Conservation (phyloP, 1,140 invertebrate genomes). For the Eriocheir sinensis region DNA sequence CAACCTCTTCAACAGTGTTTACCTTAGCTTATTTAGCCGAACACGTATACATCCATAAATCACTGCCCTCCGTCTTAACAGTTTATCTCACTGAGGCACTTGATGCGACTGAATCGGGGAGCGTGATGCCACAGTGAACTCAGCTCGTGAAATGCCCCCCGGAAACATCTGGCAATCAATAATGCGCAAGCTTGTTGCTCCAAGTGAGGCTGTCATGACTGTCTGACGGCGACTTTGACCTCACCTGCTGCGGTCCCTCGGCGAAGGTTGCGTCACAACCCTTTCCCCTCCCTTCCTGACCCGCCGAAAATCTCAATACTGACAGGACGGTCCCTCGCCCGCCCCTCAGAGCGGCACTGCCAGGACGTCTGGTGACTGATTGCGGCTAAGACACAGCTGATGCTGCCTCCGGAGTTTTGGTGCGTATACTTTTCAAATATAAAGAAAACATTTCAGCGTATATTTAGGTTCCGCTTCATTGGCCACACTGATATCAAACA, state of each 20-base stretch:
- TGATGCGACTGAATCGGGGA: no score
- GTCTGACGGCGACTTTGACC: conserved; percentile 9
- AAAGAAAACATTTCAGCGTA: no score
- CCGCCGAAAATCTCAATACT: no score
- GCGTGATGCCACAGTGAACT: no score
- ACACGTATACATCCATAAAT: neutral
- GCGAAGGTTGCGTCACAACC: neutral
- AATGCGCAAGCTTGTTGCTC: conserved; percentile 13
- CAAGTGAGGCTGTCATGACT: conserved; percentile 4
- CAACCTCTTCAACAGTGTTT: neutral
- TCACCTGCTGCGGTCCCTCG: neutral
- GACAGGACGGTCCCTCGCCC: no score
- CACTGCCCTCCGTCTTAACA: neutral
- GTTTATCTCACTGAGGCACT: neutral
- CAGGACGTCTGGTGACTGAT: no score
- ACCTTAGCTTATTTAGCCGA: neutral
- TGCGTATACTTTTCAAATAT: no score
- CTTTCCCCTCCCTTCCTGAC: neutral
- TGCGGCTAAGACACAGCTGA: no score
- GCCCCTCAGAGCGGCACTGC: no score
- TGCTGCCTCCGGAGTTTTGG: no score
- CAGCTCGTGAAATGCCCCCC: neutral
- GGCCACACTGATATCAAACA: no score
- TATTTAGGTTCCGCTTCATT: no score
- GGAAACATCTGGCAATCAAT: neutral